Evolutionary conservation across 2,797 vertebrate genomes (phyloP), one percentile per base, ranked within the genome.

Genomic region (Brachyrhaphis roseni): DNA sequence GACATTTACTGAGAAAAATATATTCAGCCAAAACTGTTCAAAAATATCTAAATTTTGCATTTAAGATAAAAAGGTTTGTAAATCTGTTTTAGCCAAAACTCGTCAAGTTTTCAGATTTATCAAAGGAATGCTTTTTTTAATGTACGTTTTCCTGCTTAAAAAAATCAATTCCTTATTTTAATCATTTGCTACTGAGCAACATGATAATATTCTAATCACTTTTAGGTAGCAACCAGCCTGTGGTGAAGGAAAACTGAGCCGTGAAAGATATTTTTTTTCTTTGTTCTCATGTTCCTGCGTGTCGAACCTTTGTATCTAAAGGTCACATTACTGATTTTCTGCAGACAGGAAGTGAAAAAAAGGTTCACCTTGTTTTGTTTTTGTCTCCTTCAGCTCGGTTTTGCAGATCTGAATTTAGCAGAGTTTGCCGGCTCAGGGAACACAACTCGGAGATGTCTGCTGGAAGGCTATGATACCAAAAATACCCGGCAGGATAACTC

Each of bases 381-480:
- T 74, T 82, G 51, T 82, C 86, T 87, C 78, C 71, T 81, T 51
- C 89, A 95, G 97, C 95, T 99, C 82, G 98, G 98, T 85, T 99
- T 98, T 96, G 97, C 97, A 91, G 97, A 99, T 94, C 95, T 99
- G 90, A 99, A 99, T 92, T 95, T 99, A 94, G 95, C 98, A 80
- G 98, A 99, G 92, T 98, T 98, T 95, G 98, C 97, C 82, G 97
- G 98, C 90, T 98, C 97, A 12, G 97, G 98, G 90, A 97, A 94
- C 86, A 98, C 98, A 74, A 97, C 97, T 85, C 98, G 98, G 53
- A 97, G 97, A 90, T 99, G 97, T 95, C 96, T 99, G 93, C 95
- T 99, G 86, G 98, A 99, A 94, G 98, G 98, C 91, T 99, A 99
- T 74, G 98, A 99, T 93, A 99, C 98, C 95, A 99, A 99, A 96